phyloP scores from a whole-genome alignment of 2,888 invertebrate species.

The Apeira syringaria region DNA sequence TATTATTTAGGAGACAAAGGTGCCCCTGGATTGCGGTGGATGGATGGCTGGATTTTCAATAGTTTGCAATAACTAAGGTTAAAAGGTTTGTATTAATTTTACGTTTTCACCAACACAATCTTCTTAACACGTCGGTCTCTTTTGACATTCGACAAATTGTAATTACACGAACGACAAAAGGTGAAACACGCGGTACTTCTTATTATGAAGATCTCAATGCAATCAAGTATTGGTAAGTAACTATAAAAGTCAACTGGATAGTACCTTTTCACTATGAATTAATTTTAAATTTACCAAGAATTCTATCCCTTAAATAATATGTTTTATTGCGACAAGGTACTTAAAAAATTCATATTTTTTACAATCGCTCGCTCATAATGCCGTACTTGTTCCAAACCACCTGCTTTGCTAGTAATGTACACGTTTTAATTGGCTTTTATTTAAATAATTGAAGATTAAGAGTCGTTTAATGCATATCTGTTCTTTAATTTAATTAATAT shows the following conservation, averaged over 20 bases:
- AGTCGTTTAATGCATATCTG: not conserved
- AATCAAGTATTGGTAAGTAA: not conserved
- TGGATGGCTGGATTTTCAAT: too few species aligned
- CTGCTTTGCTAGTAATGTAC: slow-evolving; percentile 9
- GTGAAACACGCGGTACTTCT: not conserved
- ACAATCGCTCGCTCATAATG: not conserved
- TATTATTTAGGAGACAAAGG: too few species aligned
- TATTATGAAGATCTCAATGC: slow-evolving; percentile 2
- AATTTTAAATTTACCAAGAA: not conserved
- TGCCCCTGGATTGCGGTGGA: too few species aligned
- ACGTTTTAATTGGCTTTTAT: slow-evolving; percentile 14
- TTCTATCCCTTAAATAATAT: too few species aligned
- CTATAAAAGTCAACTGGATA: too few species aligned
- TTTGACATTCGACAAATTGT: slow-evolving; percentile 16
- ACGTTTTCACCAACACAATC: too few species aligned
- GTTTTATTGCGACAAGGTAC: not conserved
- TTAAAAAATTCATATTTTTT: not conserved
- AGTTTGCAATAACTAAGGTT: not conserved
- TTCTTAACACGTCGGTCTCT: slow-evolving; percentile 3
- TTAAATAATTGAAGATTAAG: slow-evolving; percentile 11
- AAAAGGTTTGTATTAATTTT: too few species aligned
- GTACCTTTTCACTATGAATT: not conserved
- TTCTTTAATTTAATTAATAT: slow-evolving; percentile 12
- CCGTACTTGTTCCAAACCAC: slow-evolving; percentile 6
- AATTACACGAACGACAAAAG: slow-evolving; percentile 9